These are phyloP conservation scores for Megalopta genalis DNA, from an alignment of 1,140 invertebrate species.

Conservation along the genomic window DNA sequence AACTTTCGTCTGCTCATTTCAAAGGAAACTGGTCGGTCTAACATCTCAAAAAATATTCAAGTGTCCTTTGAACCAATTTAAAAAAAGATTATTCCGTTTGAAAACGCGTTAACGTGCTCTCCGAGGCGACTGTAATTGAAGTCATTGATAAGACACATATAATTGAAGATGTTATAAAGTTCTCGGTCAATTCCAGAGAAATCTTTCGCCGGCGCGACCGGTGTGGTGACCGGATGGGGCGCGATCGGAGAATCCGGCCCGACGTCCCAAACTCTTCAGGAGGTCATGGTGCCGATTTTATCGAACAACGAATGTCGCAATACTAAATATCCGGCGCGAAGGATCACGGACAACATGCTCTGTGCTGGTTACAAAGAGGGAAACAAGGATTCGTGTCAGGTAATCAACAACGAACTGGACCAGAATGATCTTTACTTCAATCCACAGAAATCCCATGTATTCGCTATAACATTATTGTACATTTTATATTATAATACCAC, in stretches of 20 bases:
- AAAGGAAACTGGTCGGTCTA: no score
- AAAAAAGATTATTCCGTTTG: no score
- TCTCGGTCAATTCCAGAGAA: conserved; percentile 59
- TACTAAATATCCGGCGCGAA: conserved; percentile 83
- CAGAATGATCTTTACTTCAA: not conserved
- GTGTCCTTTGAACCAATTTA: no score
- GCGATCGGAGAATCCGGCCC: conserved; percentile 81
- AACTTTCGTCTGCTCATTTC: no score
- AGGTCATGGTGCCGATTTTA: conserved; percentile 86
- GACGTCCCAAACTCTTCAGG: conserved; percentile 81
- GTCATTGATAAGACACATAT: no score
- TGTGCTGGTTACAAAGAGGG: conserved; percentile 90
- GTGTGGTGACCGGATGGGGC: conserved; percentile 86
- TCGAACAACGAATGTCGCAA: conserved; percentile 86
- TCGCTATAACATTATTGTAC: not conserved
- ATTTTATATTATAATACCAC: no score
- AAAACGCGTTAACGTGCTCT: no score
- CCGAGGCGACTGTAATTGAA: no score
- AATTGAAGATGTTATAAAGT: no score
- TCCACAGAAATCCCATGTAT: not conserved
- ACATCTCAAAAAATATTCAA: no score
- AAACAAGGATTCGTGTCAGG: conserved; percentile 88
- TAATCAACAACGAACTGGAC: conserved; percentile 54
- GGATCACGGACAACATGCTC: conserved; percentile 92
- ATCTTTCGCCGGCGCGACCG: conserved; percentile 77